These are phyloP conservation scores for Mimas tiliae DNA, from an alignment of 2,888 invertebrate species.

Conservation along the genomic window DNA sequence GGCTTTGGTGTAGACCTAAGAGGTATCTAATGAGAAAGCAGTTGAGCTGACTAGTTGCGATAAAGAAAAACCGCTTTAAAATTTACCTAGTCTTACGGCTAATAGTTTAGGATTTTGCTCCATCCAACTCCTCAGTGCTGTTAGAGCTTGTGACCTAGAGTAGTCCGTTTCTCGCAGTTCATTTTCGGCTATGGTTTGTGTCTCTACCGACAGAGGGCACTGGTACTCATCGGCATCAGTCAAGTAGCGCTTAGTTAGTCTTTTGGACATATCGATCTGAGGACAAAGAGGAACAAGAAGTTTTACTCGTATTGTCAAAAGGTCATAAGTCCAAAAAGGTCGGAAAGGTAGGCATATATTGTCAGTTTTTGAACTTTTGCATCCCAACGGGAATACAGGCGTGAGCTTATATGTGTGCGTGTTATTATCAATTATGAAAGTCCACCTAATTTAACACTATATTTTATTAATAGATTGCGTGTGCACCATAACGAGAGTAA, in stretches of 20 bases:
- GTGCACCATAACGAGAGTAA: too few species aligned
- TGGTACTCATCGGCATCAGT: conserved; percentile 87
- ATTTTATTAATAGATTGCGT: too few species aligned
- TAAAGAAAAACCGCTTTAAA: background rate
- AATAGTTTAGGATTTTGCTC: conserved; percentile 88
- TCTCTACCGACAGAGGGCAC: conserved; percentile 85
- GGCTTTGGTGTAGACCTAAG: too few species aligned
- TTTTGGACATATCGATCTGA: conserved; percentile 61
- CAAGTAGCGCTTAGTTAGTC: conserved; percentile 75
- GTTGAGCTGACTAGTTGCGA: too few species aligned
- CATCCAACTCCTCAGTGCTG: conserved; percentile 88
- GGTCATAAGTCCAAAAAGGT: background rate
- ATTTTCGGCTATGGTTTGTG: conserved; percentile 86
- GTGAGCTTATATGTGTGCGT: too few species aligned
- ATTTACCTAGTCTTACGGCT: conserved; percentile 87
- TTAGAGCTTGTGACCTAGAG: conserved; percentile 86
- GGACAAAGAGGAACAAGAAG: background rate
- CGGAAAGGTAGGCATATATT: too few species aligned
- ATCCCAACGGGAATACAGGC: too few species aligned
- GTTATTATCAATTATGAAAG: too few species aligned
- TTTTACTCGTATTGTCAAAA: background rate
- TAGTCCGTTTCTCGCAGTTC: conserved; percentile 89
- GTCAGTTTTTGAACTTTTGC: too few species aligned
- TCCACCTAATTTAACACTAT: too few species aligned
- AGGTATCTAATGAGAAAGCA: too few species aligned